Percentiles rank a stretch among this genome's conserved stretches.
These are phyloP conservation scores for Xiphophorus hellerii DNA, from an alignment of 2,113 vertebrate genomes.

Conservation along the genomic window DNA sequence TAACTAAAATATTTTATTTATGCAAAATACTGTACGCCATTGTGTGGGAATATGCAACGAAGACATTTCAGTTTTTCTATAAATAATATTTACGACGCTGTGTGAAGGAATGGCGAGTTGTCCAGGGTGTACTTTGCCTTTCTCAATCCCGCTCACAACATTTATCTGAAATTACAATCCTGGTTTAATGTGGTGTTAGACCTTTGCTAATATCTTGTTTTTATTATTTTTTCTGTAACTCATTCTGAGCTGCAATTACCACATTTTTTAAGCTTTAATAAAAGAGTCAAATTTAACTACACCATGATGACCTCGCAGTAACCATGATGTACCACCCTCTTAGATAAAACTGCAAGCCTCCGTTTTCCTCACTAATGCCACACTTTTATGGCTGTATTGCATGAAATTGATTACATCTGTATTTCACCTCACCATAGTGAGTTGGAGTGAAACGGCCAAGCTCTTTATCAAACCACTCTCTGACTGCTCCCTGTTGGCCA, in stretches of 20 bases:
- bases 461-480: conserved; percentile 61
- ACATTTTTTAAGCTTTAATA: conserved; percentile 52
- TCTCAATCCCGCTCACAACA: too few relatives aligned
- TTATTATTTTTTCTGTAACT: conserved; percentile 30
- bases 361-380: conserved; percentile 45
- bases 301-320: conserved; percentile 42
- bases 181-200: not conserved
- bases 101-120: too few relatives aligned
- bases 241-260: conserved; percentile 34
- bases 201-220: conserved; percentile 1
- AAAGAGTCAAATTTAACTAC: conserved; percentile 39
- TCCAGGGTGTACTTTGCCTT: too few relatives aligned
- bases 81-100: too few relatives aligned
- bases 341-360: conserved; percentile 56
- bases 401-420: conserved; percentile 69
- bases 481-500: conserved; percentile 40
- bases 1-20: too few relatives aligned
- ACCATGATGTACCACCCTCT: conserved; percentile 54
- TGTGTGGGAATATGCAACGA: too few relatives aligned
- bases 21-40: too few relatives aligned
- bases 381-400: conserved; percentile 34
- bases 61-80: too few relatives aligned
- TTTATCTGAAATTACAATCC: conserved; percentile 6
- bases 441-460: conserved; percentile 45
- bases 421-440: conserved; percentile 52